Evolutionary conservation across 2,888 invertebrate genomes (phyloP), one percentile per base, ranked within the genome.

Genomic region (Graphium colonna): DNA sequence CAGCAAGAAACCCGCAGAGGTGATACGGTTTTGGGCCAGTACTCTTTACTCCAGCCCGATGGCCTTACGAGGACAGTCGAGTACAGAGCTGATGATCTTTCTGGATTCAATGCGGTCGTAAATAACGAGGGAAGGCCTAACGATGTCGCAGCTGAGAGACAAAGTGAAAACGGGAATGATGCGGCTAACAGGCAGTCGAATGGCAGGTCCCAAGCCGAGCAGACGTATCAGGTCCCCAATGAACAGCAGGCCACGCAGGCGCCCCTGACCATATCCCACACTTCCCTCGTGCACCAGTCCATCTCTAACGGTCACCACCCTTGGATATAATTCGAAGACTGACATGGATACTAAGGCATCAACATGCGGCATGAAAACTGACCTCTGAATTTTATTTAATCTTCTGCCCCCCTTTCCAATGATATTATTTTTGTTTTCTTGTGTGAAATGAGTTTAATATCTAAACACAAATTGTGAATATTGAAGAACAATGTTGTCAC

Each of bases 31-130:
- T 73, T 86, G 16, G 91, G 92, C 26, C 90, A 91, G 57, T 92
- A 91, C 68, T 87, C 90, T 1, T 67, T 92, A 13, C 64, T 84
- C 0, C 91, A 91, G 59, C 86, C 92, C 51, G 91, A 92, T 71
- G 92, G 92, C 4, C 67, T 90, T 0, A 76, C 80, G 58, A 85
- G 92, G 61, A 89, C 81, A 3, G 92, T 91, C 1, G 91, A 91
- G 52, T 92, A 92, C 66, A 84, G 82, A 62, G 91, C 91, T 39
- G 90, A 91, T 64, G 86, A 90, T 17, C 68, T 83, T 33, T 79
- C 84, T 40, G 91, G 91, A 0, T 92, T 92, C 68, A 82, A 82
- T 58, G 91, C 91, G 18, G 86, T 88, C 3, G 91, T 91, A 0
- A 88, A 82, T 60, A 87, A 88, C 60, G 43, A 48, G 39, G 38